Evolutionary conservation across 2,888 invertebrate genomes (phyloP), one percentile per base, ranked within the genome.

Genomic region (Latheticus oryzae): DNA sequence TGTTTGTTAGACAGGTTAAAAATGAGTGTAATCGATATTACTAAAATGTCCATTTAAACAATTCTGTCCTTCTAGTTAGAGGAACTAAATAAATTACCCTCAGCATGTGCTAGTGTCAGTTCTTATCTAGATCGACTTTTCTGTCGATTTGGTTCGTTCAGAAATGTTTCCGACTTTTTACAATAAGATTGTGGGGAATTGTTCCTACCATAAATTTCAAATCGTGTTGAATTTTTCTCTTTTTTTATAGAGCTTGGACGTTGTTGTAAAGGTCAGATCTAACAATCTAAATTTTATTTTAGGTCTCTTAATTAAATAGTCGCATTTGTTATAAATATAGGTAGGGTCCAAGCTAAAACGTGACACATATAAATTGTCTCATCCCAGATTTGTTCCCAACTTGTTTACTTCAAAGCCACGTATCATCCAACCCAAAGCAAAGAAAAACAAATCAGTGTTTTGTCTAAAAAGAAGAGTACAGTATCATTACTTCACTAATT

Each of bases 11-110:
- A 54, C 43, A 54, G 45, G 45, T 35, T 54, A 45, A 35, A 45
- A 54, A 35, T 37, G 35, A 16, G 32, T 5, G 45, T 21, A 54
- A 54, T 54, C 54, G 54, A 54, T 54, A 54, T 43, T 45, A 30
- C 45, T 54, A 35, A 54, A 54, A 54, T 54, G 54, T 54, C 54
- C 54, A 54, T 35, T 54, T 54, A 54, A 54, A 54, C 54, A 54
- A 37, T 45, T 54, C 54, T 21, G 53, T 43, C 45, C 15, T 45
- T 33, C 28, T 23, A 40, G 43, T 40, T 32, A 15, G 45, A 28
- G 37, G 17, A 45, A 45, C 45, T 43, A 54, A 54, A 54, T 54
- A 54, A 54, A 54, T 54, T 54, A 54, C 54, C 16, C 26, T 12
- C 8, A 23, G 45, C 54, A 45, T 54, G 54, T 54, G 54, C 45